Conservation (phyloP, 2,888 invertebrate species). For the Aleiodes leptofemur region DNA sequence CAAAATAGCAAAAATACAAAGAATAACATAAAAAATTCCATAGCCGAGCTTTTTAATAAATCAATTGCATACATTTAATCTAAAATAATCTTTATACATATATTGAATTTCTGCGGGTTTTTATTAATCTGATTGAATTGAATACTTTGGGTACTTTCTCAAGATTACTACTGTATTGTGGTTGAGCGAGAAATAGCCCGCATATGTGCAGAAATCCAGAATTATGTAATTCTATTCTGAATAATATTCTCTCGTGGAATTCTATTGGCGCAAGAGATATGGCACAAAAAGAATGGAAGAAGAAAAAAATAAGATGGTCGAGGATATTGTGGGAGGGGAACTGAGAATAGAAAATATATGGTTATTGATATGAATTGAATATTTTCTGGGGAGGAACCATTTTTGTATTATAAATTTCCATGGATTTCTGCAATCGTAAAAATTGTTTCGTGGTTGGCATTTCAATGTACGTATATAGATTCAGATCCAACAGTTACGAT, state of each 20-base stretch:
- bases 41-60: no score
- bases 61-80: no score
- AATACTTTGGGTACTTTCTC: neutral
- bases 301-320: no score
- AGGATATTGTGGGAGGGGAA: neutral
- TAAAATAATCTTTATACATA: no score
- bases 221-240: constrained; percentile 18
- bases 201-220: constrained; percentile 5
- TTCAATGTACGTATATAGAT: constrained; percentile 8
- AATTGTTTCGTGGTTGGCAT: constrained; percentile 36
- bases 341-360: constrained; percentile 11
- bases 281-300: no score
- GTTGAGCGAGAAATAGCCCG: constrained; percentile 18
- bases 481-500: neutral
- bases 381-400: constrained; percentile 5
- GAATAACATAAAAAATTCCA: no score
- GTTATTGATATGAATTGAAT: neutral
- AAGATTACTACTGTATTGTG: neutral
- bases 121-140: constrained; percentile 23
- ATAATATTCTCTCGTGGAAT: neutral
- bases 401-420: constrained; percentile 34
- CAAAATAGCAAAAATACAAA: no score
- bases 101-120: neutral
- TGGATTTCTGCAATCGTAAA: constrained; percentile 28
- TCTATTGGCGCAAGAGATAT: neutral